Conservation (phyloP, 2,888 invertebrate genomes). For the Lymantria dispar region DNA sequence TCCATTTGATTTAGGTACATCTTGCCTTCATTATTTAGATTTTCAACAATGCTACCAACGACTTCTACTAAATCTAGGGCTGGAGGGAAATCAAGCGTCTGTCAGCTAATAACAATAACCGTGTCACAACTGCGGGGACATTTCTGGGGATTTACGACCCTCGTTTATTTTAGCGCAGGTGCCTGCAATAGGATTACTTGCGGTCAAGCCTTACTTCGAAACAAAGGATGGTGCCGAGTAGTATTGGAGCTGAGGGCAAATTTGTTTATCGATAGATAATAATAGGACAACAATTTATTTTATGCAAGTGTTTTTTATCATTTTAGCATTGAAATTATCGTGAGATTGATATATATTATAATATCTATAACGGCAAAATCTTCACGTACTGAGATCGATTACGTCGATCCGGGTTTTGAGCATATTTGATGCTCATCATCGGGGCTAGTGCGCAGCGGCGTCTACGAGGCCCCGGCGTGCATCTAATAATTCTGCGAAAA, state of each 20-base stretch:
- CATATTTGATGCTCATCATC: no score
- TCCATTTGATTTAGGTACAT: constrained; percentile 3
- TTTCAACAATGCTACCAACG: constrained; percentile 15
- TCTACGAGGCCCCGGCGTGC: no score
- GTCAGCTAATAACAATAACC: constrained; percentile 51
- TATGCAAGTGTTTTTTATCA: no score
- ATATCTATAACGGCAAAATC: no score
- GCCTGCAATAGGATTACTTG: constrained; percentile 50
- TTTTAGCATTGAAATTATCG: no score
- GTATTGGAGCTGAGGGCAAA: constrained; percentile 1
- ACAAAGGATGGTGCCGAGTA: constrained; percentile 17
- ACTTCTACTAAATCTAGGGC: constrained; percentile 23
- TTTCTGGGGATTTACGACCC: constrained; percentile 46
- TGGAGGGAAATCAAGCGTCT: constrained; percentile 39
- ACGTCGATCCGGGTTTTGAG: no score
- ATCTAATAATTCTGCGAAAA: no score
- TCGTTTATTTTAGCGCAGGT: constrained; percentile 53
- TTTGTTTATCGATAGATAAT: constrained; percentile 8
- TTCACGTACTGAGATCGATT: no score
- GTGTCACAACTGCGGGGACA: constrained; percentile 39
- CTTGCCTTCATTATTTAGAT: constrained; percentile 5
- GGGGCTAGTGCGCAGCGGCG: no score
- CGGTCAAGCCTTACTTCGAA: constrained; percentile 43
- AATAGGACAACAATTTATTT: neutral
- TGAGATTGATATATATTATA: no score